These are phyloP conservation scores for Nemapogon koenigi DNA, from an alignment of 2,888 invertebrate species.

Conservation along the genomic window DNA sequence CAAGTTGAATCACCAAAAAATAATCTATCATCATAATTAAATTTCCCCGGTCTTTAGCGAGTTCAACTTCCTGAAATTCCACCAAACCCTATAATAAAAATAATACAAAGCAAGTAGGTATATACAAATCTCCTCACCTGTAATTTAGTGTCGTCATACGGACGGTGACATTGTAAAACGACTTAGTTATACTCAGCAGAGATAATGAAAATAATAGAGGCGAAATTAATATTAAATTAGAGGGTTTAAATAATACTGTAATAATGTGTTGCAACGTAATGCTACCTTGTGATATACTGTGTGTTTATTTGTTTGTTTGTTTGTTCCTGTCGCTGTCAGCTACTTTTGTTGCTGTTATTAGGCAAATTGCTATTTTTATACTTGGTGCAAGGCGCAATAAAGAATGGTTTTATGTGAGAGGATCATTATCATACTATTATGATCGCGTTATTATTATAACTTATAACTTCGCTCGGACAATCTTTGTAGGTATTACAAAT, in stretches of 20 bases:
- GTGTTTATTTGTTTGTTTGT: neutral
- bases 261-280: conserved; percentile 37
- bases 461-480: no score
- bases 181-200: conserved; percentile 44
- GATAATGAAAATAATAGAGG: conserved; percentile 59
- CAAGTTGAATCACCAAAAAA: no score
- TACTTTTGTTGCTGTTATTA: conserved; percentile 12
- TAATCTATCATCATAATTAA: no score
- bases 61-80: conserved; percentile 8
- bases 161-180: conserved; percentile 49
- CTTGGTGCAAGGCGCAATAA: conserved; percentile 8
- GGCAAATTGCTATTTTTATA: conserved; percentile 12
- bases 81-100: no score
- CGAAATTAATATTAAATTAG: conserved; percentile 59
- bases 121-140: conserved; percentile 29
- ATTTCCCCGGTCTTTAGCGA: no score
- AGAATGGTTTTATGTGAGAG: no score
- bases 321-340: conserved; percentile 4
- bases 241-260: conserved; percentile 54
- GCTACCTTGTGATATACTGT: neutral
- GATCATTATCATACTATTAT: no score
- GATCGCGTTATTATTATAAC: no score
- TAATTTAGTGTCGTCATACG: conserved; percentile 44
- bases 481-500: no score
- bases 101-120: conserved; percentile 2